These are phyloP conservation scores for Actinostola sp. DNA, from an alignment of 92 coral and sea anemone species.

Conservation along the genomic window DNA sequence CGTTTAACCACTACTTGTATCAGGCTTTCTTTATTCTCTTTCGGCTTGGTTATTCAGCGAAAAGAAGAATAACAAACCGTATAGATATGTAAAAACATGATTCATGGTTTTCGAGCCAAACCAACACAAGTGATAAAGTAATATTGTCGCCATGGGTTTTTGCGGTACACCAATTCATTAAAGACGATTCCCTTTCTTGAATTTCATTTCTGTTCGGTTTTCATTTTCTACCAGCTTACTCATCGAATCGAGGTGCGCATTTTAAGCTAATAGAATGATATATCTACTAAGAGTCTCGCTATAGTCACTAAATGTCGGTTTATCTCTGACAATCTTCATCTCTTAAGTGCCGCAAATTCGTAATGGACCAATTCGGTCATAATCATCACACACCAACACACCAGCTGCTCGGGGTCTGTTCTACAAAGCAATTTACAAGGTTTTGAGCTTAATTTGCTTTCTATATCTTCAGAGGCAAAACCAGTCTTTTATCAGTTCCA, in stretches of 20 bases:
- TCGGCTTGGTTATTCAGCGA: constrained; percentile 28
- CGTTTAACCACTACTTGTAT: constrained; percentile 7
- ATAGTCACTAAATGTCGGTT: neutral
- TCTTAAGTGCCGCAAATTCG: constrained; percentile 36
- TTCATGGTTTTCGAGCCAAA: constrained; percentile 5
- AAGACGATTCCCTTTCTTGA: neutral
- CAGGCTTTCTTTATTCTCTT: constrained; percentile 28
- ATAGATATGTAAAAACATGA: neutral
- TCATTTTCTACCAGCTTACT: neutral
- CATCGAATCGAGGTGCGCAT: neutral
- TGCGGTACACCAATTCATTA: constrained; percentile 25
- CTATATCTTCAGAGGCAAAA: constrained; percentile 11
- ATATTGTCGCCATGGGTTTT: constrained; percentile 18
- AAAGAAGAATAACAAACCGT: constrained; percentile 10
- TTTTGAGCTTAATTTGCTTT: constrained; percentile 27
- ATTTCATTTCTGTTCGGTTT: constrained; percentile 4
- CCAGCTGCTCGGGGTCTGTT: constrained; percentile 37
- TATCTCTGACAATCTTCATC: constrained; percentile 25
- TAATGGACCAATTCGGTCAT: constrained; percentile 32
- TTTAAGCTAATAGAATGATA: constrained; percentile 8
- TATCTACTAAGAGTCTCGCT: neutral
- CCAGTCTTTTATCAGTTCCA: constrained; percentile 10
- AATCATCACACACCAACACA: neutral
- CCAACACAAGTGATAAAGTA: constrained; percentile 9
- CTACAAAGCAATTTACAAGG: constrained; percentile 4